These are phyloP conservation scores for Oryzias dopingdopingensis DNA, from an alignment of 2,797 vertebrate genomes.

Conservation along the genomic window DNA sequence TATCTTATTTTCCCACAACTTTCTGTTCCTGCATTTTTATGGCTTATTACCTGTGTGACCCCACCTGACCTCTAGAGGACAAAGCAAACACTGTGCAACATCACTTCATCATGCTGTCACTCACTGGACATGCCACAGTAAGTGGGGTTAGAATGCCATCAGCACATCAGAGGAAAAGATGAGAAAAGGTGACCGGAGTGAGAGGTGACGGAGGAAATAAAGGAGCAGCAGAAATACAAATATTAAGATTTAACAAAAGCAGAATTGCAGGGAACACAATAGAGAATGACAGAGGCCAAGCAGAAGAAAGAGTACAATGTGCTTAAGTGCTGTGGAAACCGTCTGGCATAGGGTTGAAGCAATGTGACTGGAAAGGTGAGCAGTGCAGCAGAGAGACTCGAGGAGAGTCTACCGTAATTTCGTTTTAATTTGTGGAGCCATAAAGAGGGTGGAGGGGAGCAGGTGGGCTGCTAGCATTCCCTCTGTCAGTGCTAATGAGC, in stretches of 20 bases:
- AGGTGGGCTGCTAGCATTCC: constrained; percentile 75
- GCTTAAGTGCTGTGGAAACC: constrained; percentile 12
- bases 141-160: constrained; percentile 36
- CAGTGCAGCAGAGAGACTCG: constrained; percentile 35
- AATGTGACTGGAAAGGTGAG: constrained; percentile 57
- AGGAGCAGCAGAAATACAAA: constrained; percentile 11
- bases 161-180: constrained; percentile 21
- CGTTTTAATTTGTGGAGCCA: constrained; percentile 78
- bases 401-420: constrained; percentile 63
- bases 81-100: constrained; percentile 58
- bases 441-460: constrained; percentile 77
- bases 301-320: constrained; percentile 11
- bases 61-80: constrained; percentile 44
- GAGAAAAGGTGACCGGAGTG: constrained; percentile 14
- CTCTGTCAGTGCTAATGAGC: constrained; percentile 78
- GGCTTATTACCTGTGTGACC: constrained; percentile 67
- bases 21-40: constrained; percentile 64
- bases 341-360: constrained; percentile 27
- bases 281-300: constrained; percentile 15
- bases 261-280: constrained; percentile 6
- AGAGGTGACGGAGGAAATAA: constrained; percentile 11
- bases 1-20: constrained; percentile 43
- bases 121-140: constrained; percentile 52
- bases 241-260: constrained; percentile 13
- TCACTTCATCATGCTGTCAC: constrained; percentile 69